Evolutionary conservation across 35 echinoderm and acorn worm species (phyloP).

Genomic region (Apostichopus californicus): DNA sequence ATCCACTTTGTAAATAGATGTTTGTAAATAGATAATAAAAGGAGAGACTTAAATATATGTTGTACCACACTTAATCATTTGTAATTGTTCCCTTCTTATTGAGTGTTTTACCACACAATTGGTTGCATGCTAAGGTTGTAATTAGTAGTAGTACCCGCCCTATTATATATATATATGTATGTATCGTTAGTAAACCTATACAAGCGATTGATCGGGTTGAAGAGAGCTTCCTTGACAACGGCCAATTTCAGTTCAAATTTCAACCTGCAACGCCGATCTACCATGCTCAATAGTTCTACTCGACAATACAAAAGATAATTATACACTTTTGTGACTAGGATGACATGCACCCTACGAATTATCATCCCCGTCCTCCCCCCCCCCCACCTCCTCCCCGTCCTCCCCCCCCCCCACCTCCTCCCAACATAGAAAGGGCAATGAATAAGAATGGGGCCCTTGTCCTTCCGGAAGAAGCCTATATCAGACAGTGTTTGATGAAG

Average conservation of each 20-base stretch:
- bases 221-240: background rate
- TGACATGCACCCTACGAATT: too few species aligned
- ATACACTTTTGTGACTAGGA: too few species aligned
- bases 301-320: too few species aligned
- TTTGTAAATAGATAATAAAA: conserved; percentile 1
- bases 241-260: background rate
- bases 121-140: background rate
- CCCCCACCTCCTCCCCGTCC: too few species aligned
- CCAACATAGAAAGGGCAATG: too few species aligned
- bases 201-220: background rate
- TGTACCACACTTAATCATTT: conserved; percentile 17
- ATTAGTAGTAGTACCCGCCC: background rate
- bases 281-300: too few species aligned
- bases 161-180: too few species aligned
- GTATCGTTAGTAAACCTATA: background rate
- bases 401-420: too few species aligned
- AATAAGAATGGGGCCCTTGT: too few species aligned
- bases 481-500: too few species aligned
- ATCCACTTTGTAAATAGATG: conserved; percentile 19
- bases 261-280: background rate
- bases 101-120: background rate
- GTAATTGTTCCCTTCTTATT: background rate
- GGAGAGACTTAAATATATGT: conserved; percentile 46
- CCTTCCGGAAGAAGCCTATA: too few species aligned
- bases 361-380: background rate